phyloP scores from a whole-genome alignment of 2,113 vertebrate species.

The Electrona antarctica region DNA sequence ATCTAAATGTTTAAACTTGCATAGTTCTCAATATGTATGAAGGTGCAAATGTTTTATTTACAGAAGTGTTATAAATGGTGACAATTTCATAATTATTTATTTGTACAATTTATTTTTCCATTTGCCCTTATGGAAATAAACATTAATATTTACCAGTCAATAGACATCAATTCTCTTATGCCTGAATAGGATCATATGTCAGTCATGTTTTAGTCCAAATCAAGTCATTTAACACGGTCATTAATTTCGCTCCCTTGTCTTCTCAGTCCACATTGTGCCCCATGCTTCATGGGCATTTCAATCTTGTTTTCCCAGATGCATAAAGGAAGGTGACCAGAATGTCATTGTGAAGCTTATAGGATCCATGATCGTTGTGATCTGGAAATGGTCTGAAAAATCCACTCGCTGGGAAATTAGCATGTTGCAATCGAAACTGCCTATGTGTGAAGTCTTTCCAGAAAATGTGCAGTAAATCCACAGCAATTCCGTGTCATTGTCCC shows the following conservation, averaged over 20 bases:
- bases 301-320: slow-evolving; percentile 16
- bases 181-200: slow-evolving; percentile 25
- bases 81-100: slow-evolving; percentile 52
- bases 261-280: not conserved
- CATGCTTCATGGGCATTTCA: slow-evolving; percentile 15
- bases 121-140: slow-evolving; percentile 32
- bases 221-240: not conserved
- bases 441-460: slow-evolving; percentile 48
- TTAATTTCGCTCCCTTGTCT: too few species aligned
- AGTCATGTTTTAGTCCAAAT: slow-evolving; percentile 1
- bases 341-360: slow-evolving; percentile 9
- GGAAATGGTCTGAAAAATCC: slow-evolving; percentile 23
- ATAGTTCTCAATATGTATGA: slow-evolving; percentile 70
- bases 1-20: slow-evolving; percentile 78
- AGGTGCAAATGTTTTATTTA: slow-evolving; percentile 64
- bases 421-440: slow-evolving; percentile 55
- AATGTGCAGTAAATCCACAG: slow-evolving; percentile 53
- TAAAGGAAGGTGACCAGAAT: slow-evolving; percentile 31
- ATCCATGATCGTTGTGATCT: slow-evolving; percentile 28
- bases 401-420: slow-evolving; percentile 46
- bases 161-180: slow-evolving; percentile 46
- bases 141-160: slow-evolving; percentile 25
- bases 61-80: slow-evolving; percentile 37
- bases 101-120: slow-evolving; percentile 16
- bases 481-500: slow-evolving; percentile 69